These are phyloP conservation scores for Goniozus legneri DNA, from an alignment of 1,140 invertebrate genomes.

Conservation along the genomic window DNA sequence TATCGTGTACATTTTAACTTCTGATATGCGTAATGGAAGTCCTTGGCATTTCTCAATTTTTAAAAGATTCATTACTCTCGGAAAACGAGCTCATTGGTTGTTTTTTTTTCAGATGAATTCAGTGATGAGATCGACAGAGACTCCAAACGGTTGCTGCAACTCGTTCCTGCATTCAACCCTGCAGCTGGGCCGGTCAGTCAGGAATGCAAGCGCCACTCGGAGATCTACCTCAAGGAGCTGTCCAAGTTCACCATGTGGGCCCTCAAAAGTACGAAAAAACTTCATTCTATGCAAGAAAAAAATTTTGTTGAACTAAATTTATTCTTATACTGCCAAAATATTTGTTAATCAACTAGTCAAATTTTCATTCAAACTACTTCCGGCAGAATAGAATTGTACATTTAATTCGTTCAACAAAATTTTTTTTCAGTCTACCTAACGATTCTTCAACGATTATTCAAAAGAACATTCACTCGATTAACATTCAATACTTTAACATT, in stretches of 20 bases:
- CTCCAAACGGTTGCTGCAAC: constrained; percentile 33
- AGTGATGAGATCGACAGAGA: constrained; percentile 38
- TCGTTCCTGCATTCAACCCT: constrained; percentile 43
- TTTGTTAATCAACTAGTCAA: neutral
- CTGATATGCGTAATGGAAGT: too few species aligned
- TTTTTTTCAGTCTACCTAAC: neutral
- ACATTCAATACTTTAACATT: neutral
- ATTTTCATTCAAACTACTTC: neutral
- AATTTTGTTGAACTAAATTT: neutral
- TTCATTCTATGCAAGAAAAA: neutral
- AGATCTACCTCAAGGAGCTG: constrained; percentile 46
- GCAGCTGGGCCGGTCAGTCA: constrained; percentile 40
- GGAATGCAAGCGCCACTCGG: constrained; percentile 47
- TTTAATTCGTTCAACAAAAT: neutral
- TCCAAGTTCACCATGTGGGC: constrained; percentile 55
- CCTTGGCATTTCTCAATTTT: neutral
- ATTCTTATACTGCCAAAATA: neutral
- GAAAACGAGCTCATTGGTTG: neutral
- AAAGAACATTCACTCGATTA: neutral
- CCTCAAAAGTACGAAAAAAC: constrained; percentile 52
- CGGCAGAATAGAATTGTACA: neutral
- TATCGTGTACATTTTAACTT: constrained; percentile 1
- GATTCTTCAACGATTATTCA: too few species aligned
- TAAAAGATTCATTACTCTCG: neutral
- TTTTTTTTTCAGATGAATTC: constrained; percentile 37